Percentiles rank a stretch among this genome's conserved stretches.
Conservation (phyloP, 2,888 invertebrate genomes). For the Clostera curtula region DNA sequence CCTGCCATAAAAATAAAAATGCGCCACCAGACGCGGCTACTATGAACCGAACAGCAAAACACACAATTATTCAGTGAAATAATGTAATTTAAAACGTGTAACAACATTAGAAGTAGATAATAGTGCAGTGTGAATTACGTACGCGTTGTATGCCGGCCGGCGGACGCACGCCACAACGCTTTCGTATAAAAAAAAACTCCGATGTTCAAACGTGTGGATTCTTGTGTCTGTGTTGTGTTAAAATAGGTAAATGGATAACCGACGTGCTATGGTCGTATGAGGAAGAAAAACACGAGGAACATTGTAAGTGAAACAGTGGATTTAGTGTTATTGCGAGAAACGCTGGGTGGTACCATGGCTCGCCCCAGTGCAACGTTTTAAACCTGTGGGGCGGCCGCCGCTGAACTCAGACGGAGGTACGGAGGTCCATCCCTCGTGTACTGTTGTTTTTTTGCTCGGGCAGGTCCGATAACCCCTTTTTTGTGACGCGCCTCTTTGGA, state of each 20-base stretch:
- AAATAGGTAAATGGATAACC: constrained; percentile 72
- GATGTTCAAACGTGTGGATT: constrained; percentile 64
- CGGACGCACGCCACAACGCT: constrained; percentile 74
- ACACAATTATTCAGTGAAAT: constrained; percentile 66
- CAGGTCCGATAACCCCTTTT: constrained; percentile 67
- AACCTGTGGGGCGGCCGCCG: constrained; percentile 58
- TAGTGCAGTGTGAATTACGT: constrained; percentile 73
- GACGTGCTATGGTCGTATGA: constrained; percentile 75
- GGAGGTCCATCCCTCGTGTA: constrained; percentile 68
- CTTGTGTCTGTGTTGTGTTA: constrained; percentile 68
- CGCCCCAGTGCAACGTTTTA: constrained; percentile 54
- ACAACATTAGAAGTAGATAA: constrained; percentile 72
- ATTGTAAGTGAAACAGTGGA: constrained; percentile 63
- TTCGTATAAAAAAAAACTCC: constrained; percentile 56
- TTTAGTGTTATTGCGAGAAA: constrained; percentile 57
- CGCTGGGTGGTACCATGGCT: constrained; percentile 62
- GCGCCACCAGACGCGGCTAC: constrained; percentile 57
- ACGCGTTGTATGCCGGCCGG: constrained; percentile 77
- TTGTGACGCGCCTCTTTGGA: constrained; percentile 60
- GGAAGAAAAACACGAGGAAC: constrained; percentile 72
- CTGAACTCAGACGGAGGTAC: constrained; percentile 66
- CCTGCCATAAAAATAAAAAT: constrained; percentile 36
- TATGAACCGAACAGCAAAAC: constrained; percentile 57
- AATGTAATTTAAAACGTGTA: constrained; percentile 73
- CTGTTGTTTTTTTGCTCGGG: constrained; percentile 55